Evolutionary conservation across 1,140 invertebrate genomes (phyloP).

Genomic region (Brachionus asplanchnoidis): DNA sequence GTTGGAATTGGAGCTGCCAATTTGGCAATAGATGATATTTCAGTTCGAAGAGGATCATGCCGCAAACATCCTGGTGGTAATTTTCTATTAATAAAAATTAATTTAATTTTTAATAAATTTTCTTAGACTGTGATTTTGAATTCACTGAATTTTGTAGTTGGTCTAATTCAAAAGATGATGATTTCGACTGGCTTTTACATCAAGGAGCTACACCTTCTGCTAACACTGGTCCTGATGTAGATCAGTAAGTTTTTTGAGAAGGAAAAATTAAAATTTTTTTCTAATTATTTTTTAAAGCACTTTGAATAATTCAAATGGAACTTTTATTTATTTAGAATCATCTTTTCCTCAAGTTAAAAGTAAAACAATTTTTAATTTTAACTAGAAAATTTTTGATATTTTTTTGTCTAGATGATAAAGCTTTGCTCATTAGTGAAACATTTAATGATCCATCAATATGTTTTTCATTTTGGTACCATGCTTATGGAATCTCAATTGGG

Average conservation of each 20-base stretch:
- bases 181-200: slow-evolving; percentile 51
- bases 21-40: slow-evolving; percentile 30
- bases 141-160: slow-evolving; percentile 1
- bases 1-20: neutral
- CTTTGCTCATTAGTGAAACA: slow-evolving; percentile 15
- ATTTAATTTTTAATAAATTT: neutral
- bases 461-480: slow-evolving; percentile 41
- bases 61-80: slow-evolving; percentile 13
- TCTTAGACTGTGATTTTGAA: slow-evolving; percentile 16
- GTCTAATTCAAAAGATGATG: slow-evolving; percentile 1
- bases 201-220: slow-evolving; percentile 45
- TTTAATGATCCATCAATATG: slow-evolving; percentile 31
- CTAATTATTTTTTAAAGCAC: neutral
- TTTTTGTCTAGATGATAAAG: slow-evolving; percentile 26
- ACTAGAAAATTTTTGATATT: neutral
- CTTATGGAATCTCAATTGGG: slow-evolving; percentile 42
- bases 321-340: slow-evolving; percentile 44
- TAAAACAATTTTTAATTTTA: neutral
- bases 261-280: neutral
- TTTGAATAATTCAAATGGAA: slow-evolving; percentile 39
- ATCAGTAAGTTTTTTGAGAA: slow-evolving; percentile 56
- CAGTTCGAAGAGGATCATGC: neutral
- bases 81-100: neutral
- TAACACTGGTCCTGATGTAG: slow-evolving; percentile 59
- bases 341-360: neutral